Evolutionary conservation across 2,888 invertebrate species (phyloP), one percentile per base, ranked within the genome.

Genomic region (Brenthis hecate): DNA sequence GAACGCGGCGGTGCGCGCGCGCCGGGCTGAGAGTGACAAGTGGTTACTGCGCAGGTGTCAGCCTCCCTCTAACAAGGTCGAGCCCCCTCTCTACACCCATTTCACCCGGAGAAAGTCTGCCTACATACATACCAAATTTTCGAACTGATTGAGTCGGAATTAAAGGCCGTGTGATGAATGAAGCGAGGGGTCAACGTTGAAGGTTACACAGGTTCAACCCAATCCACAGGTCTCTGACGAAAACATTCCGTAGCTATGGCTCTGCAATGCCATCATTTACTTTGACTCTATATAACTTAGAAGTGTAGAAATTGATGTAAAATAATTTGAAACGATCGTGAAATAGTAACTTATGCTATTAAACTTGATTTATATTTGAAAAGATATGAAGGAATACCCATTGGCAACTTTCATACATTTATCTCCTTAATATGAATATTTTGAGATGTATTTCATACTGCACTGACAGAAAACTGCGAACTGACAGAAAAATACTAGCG

Each of bases 101-200:
- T 91, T 91, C 91, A 87, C 90, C 88, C 85, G 82, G 92, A 89
- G 92, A 91, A 92, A 92, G 92, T 91, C 89, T 89, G 85, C 92
- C 92, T 92, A 91, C 91, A 91, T 92, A 91, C 92, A 91, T 92
- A 92, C 91, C 89, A 90, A 92, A 91, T 91, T 87, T 91, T 84
- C 88, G 86, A 89, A 87, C 86, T 86, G 89, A 91, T 91, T 87
- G 89, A 88, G 83, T 83, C 81, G 84, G 85, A 77, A 79, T 79
- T 78, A 79, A 78, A 76, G 76, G 74, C 77, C 73, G 71, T 73
- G 73, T 79, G 78, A 79, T 79, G 79, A 79, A 79, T 78, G 79
- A 78, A 78, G 70, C 72, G 72, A 43, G 60, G 75, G 79, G 78
- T 79, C 78, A 77, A 66, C 69, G 72, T 68, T 73, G 78, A 77